These are phyloP conservation scores for Microctonus brassicae DNA, from an alignment of 2,888 invertebrate species.

Conservation along the genomic window DNA sequence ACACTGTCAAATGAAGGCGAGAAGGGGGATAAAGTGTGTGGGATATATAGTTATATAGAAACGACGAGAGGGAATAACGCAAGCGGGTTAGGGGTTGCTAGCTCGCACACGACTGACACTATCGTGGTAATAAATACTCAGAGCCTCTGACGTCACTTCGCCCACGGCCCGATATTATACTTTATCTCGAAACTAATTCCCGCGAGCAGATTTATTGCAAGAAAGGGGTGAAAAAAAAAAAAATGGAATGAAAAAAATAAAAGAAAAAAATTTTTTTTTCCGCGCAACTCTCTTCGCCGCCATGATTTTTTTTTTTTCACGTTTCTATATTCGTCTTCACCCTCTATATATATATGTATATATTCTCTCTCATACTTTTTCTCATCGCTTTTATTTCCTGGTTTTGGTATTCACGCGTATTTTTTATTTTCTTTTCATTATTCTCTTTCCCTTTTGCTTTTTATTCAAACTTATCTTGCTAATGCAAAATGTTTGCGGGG, in stretches of 20 bases:
- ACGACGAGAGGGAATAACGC: no score
- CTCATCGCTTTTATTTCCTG: constrained; percentile 9
- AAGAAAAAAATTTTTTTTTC: constrained; percentile 1
- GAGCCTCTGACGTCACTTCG: constrained; percentile 68
- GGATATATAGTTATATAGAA: neutral
- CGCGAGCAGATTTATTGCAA: constrained; percentile 69
- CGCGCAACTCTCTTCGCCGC: constrained; percentile 34
- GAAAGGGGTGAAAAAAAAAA: constrained; percentile 67
- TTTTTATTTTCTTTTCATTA: neutral
- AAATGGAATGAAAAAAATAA: constrained; percentile 20
- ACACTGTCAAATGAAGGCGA: neutral
- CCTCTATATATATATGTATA: neutral
- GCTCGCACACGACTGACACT: constrained; percentile 68
- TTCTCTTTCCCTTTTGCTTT: constrained; percentile 29
- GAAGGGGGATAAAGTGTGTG: constrained; percentile 19
- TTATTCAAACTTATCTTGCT: constrained; percentile 61
- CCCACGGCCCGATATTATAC: constrained; percentile 69
- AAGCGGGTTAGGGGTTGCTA: constrained; percentile 42
- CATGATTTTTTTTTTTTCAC: neutral
- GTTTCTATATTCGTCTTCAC: neutral
- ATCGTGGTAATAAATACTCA: constrained; percentile 68
- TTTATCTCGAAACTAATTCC: constrained; percentile 71
- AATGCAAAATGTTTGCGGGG: constrained; percentile 61
- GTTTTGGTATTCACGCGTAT: constrained; percentile 9
- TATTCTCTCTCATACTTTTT: constrained; percentile 15